Base-by-base conservation (phyloP, 1,140 invertebrate genomes). In the Zaprionus camerounensis region DNA sequence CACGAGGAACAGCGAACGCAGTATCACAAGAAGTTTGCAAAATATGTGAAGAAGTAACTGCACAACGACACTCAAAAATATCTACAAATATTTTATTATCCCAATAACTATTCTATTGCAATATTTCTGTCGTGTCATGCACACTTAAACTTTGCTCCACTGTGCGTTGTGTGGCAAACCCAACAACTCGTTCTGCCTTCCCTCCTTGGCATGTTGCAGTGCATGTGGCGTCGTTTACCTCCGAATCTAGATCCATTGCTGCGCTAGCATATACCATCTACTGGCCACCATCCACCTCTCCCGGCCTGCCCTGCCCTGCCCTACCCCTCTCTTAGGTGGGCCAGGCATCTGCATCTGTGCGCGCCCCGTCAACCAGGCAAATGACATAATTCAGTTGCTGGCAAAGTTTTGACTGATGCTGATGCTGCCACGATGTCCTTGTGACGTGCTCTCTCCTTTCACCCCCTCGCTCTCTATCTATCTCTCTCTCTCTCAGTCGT, bases 341-440 rank as follows among this genome's bases (percentile, higher is more conserved):
- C 61, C 36, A 41, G 12, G 66, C 65, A 59, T 69, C 65, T 55
- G 71, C 53, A 59, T 53, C 46, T 65, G 63, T 78, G 44, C 75
- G 58, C 56, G 56, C 59, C 34, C 66, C 74, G 79, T 74, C 81
- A 81, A 82, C 76, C 85, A 85, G 78, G 73, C 85, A 85, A 90
- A 90, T 90, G 85, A 90, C 85, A 90, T 90, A 90, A 90, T 90
- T 90, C 85, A 90, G 85, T 90, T 90, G 83, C 79, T 91, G 81
- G 85, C 78, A 90, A 90, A 90, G 81, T 86, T 85, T 79, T 82
- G 85, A 90, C 81, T 84, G 85, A 88, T 81, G 84, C 81, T 82
- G 84, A 88, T 78, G 77, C 71, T 75, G 31, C 53, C 66, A 44
- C 71, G 61, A 53, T 55, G 61, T 63, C 67, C 70, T 63, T 70